Evolutionary conservation across 2,888 invertebrate species (phyloP).

Genomic region (Acleris emargana): DNA sequence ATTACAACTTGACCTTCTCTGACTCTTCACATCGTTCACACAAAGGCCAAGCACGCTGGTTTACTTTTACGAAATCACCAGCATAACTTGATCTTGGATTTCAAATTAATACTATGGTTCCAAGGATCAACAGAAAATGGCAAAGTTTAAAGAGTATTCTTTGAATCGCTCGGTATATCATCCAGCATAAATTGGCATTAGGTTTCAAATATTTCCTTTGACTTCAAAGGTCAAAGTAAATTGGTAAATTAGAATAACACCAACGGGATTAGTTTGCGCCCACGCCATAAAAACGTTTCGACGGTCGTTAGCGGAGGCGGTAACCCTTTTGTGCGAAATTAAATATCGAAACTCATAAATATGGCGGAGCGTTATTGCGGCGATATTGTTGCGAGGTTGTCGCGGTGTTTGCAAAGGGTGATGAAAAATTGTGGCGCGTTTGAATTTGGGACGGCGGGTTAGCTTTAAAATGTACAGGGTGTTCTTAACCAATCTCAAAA

Average conservation of each 20-base stretch:
- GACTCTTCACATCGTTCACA: too few species aligned
- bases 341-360: slow-evolving; percentile 61
- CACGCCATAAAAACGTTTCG: slow-evolving; percentile 30
- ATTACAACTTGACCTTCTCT: too few species aligned
- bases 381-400: slow-evolving; percentile 47
- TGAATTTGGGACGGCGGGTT: not conserved
- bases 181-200: not conserved
- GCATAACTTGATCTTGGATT: too few species aligned
- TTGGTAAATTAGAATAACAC: slow-evolving; percentile 44
- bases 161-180: too few species aligned
- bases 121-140: too few species aligned
- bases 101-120: too few species aligned
- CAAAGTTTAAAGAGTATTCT: too few species aligned
- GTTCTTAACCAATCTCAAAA: too few species aligned
- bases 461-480: too few species aligned
- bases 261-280: slow-evolving; percentile 53
- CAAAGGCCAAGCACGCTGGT: too few species aligned
- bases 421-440: slow-evolving; percentile 54
- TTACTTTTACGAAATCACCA: too few species aligned
- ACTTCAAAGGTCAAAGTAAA: not conserved
- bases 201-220: not conserved
- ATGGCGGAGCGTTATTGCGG: slow-evolving; percentile 46
- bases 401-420: slow-evolving; percentile 41
- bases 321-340: slow-evolving; percentile 48
- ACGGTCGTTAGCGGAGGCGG: slow-evolving; percentile 37